Evolutionary conservation across 2,888 invertebrate species (phyloP).

Genomic region (Lycophotia porphyrea): DNA sequence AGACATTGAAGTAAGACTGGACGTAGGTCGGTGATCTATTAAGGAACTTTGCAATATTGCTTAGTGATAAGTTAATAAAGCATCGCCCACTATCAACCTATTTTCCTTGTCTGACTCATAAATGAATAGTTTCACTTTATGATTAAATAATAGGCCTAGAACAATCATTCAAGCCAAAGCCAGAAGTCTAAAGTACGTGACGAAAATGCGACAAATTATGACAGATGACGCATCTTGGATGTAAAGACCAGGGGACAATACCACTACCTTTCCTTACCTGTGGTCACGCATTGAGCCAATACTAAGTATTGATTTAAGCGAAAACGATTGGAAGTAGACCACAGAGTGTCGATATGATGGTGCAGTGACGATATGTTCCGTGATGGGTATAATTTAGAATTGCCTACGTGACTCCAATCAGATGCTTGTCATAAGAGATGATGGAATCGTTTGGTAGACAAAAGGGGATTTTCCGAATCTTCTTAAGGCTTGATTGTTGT

Average conservation of each 20-base stretch:
- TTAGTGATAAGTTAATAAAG: constrained; percentile 57
- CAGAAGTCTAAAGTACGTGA: constrained; percentile 51
- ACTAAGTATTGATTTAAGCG: constrained; percentile 59
- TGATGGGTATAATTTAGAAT: constrained; percentile 31
- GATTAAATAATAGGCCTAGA: constrained; percentile 41
- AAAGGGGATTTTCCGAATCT: constrained; percentile 20
- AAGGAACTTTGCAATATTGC: constrained; percentile 48
- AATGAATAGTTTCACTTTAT: constrained; percentile 48
- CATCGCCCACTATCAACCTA: constrained; percentile 51
- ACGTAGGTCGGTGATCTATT: constrained; percentile 60
- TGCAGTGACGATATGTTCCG: constrained; percentile 47
- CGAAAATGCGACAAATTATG: constrained; percentile 40
- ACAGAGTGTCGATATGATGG: constrained; percentile 62
- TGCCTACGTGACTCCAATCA: constrained; percentile 60
- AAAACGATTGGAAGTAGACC: constrained; percentile 69
- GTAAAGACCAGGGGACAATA: constrained; percentile 48
- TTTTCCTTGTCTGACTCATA: constrained; percentile 53
- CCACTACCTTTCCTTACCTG: constrained; percentile 37
- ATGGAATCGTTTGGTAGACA: constrained; percentile 26
- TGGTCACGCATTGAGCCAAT: constrained; percentile 53
- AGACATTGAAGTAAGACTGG: constrained; percentile 43
- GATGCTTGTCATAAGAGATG: constrained; percentile 44
- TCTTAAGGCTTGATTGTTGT: constrained; percentile 6
- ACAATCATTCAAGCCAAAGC: constrained; percentile 30
- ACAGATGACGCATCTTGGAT: constrained; percentile 57